Percentiles rank a stretch among this genome's conserved stretches.
These are phyloP conservation scores for Clamator glandarius DNA, from an alignment of 2,797 vertebrate species.

Conservation along the genomic window DNA sequence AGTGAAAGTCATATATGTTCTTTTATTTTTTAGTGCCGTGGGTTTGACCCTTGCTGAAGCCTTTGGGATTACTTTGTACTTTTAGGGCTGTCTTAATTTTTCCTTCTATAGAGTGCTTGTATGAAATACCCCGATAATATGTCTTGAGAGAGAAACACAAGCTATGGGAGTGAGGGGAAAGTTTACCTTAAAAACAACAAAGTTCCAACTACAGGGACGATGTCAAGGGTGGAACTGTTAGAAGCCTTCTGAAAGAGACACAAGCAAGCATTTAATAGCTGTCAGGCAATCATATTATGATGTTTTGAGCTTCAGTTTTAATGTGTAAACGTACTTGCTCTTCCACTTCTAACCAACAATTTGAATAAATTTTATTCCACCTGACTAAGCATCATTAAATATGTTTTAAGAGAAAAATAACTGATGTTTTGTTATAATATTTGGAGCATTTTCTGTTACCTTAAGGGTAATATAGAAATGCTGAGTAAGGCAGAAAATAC, in stretches of 20 bases:
- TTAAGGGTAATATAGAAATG: not conserved
- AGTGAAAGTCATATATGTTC: not conserved
- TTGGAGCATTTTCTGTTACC: not conserved
- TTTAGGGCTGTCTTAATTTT: not conserved
- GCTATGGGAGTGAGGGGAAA: not conserved
- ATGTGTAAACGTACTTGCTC: conserved; percentile 24
- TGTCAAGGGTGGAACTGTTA: conserved; percentile 37
- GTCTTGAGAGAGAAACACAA: not conserved
- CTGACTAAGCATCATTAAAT: not conserved
- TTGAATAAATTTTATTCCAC: conserved; percentile 36
- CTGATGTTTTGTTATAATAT: not conserved
- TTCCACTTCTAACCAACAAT: conserved; percentile 30
- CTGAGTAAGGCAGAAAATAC: not conserved
- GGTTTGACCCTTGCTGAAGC: not conserved
- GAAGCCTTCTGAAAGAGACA: not conserved
- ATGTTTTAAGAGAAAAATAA: conserved; percentile 15
- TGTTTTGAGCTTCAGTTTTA: conserved; percentile 21
- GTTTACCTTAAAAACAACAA: conserved; percentile 12
- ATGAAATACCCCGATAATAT: not conserved
- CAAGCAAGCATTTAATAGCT: conserved; percentile 16
- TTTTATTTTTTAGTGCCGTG: conserved; percentile 1
- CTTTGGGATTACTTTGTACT: conserved; percentile 4
- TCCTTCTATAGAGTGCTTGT: not conserved
- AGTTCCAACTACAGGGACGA: conserved; percentile 11
- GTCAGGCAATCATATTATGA: not conserved